Evolutionary conservation across 2,113 vertebrate genomes (phyloP).

Genomic region (Setophaga kirtlandii): DNA sequence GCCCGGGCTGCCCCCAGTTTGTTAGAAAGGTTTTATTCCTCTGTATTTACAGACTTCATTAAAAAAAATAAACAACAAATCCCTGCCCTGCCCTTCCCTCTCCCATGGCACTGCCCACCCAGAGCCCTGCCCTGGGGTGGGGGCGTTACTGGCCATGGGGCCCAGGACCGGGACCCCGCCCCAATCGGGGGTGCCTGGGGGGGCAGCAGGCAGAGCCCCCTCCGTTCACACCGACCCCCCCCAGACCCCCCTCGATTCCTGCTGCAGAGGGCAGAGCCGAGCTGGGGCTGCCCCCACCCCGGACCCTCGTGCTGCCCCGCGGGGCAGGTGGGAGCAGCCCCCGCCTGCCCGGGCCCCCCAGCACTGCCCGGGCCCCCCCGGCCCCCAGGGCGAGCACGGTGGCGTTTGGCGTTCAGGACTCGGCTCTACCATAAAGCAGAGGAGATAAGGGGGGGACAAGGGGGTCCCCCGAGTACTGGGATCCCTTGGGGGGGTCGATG

Average conservation of each 20-base stretch:
- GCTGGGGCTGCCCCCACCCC: neutral
- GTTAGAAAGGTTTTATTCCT: constrained; percentile 50
- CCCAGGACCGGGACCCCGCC: neutral
- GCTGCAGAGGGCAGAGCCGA: neutral
- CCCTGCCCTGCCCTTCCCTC: neutral
- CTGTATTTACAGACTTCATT: constrained; percentile 38
- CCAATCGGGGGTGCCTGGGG: neutral
- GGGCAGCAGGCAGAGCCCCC: neutral
- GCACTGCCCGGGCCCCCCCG: too few species aligned
- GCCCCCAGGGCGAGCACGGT: neutral
- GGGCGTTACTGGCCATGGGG: neutral
- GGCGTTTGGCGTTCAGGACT: neutral
- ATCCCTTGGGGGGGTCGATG: too few species aligned
- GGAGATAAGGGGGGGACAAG: neutral
- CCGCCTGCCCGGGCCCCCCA: neutral
- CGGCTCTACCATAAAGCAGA: neutral
- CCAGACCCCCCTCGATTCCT: neutral
- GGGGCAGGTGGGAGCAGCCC: neutral
- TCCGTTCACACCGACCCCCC: neutral
- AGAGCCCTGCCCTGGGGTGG: neutral
- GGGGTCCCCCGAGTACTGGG: neutral
- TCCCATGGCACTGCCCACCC: neutral
- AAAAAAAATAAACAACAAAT: neutral
- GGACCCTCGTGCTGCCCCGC: neutral
- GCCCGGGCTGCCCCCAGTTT: neutral